Evolutionary conservation across 2,113 vertebrate genomes (phyloP).

Genomic region (Pimephales promelas): DNA sequence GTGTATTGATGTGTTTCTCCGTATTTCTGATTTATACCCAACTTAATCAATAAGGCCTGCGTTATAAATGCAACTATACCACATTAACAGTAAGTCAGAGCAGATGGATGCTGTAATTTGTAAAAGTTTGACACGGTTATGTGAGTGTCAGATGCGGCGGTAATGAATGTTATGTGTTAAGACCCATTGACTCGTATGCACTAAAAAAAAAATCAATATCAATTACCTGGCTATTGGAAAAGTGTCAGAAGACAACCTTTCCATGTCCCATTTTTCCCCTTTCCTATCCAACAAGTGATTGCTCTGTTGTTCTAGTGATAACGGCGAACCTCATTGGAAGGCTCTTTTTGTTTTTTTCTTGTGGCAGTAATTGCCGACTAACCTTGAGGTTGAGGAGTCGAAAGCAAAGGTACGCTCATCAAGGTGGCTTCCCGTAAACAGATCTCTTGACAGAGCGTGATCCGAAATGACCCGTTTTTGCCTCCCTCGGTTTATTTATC

Average conservation of each 20-base stretch:
- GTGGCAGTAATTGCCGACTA: slow-evolving; percentile 63
- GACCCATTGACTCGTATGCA: slow-evolving; percentile 63
- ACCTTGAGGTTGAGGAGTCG: slow-evolving; percentile 57
- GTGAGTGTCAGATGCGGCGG: slow-evolving; percentile 51
- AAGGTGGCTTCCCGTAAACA: slow-evolving; percentile 35
- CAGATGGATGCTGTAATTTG: slow-evolving; percentile 37
- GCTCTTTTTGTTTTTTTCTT: slow-evolving; percentile 49
- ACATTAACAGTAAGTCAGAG: slow-evolving; percentile 27
- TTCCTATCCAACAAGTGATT: slow-evolving; percentile 53
- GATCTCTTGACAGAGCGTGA: slow-evolving; percentile 35
- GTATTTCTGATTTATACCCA: neutral
- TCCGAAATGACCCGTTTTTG: slow-evolving; percentile 31
- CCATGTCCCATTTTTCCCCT: slow-evolving; percentile 48
- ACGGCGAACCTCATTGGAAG: slow-evolving; percentile 43
- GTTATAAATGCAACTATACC: slow-evolving; percentile 22
- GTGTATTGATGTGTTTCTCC: neutral
- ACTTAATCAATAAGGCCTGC: slow-evolving; percentile 21
- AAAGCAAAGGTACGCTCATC: slow-evolving; percentile 21
- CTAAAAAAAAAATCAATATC: slow-evolving; percentile 72
- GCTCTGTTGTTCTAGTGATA: slow-evolving; percentile 58
- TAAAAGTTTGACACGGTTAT: slow-evolving; percentile 47
- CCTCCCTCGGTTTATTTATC: slow-evolving; percentile 73
- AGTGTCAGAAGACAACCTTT: slow-evolving; percentile 68
- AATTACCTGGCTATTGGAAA: slow-evolving; percentile 74
- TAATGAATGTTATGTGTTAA: slow-evolving; percentile 68